Conservation (phyloP, 2,888 invertebrate genomes). For the Tetranychus piercei region DNA sequence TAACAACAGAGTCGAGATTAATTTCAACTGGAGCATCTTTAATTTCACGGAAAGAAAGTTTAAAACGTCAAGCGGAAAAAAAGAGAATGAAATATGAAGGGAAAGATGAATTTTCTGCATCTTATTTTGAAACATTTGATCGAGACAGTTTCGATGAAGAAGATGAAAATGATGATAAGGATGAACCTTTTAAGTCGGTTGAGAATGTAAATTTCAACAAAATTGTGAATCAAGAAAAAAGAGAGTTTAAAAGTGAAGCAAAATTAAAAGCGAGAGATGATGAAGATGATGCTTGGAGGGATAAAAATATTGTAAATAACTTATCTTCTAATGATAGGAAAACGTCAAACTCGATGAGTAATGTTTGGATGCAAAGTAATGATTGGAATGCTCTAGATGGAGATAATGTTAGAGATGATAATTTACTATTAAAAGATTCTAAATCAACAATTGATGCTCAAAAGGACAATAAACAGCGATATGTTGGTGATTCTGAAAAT, state of each 20-base stretch:
- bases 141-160: background rate
- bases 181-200: background rate
- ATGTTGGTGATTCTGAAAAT: too few relatives aligned
- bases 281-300: background rate
- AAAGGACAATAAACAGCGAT: too few relatives aligned
- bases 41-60: background rate
- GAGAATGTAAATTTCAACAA: background rate
- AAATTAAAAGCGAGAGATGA: too few relatives aligned
- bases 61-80: background rate
- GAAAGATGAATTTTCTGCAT: background rate
- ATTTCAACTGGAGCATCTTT: background rate
- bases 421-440: too few relatives aligned
- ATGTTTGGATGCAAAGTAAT: too few relatives aligned
- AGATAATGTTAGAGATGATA: too few relatives aligned
- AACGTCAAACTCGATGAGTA: too few relatives aligned
- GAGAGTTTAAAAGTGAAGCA: background rate
- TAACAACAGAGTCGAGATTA: background rate
- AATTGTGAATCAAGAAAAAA: background rate
- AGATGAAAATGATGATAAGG: background rate
- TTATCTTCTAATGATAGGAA: too few relatives aligned
- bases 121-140: background rate
- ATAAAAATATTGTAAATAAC: too few relatives aligned
- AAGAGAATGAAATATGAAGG: background rate
- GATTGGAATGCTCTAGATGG: too few relatives aligned
- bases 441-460: too few relatives aligned